A percentile compares a stretch with the other conserved stretches of the same genome.
These are phyloP conservation scores for Metacarcinus magister DNA, from an alignment of 2,888 invertebrate species.

Conservation along the genomic window DNA sequence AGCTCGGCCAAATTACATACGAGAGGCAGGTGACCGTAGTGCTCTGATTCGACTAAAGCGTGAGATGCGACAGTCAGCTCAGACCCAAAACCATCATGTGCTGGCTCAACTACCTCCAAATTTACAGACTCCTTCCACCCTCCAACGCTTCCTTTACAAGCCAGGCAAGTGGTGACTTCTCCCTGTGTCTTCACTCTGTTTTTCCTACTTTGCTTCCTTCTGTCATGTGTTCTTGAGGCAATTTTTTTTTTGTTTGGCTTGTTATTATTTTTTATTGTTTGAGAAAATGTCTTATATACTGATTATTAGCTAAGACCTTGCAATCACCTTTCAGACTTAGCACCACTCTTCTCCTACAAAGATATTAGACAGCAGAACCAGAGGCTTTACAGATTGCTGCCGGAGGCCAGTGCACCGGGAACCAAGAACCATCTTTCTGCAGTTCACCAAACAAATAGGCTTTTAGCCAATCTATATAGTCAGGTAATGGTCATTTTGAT, in stretches of 20 bases:
- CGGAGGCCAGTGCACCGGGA: constrained; percentile 58
- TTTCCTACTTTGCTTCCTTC: background rate
- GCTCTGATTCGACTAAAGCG: constrained; percentile 72
- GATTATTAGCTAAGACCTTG: background rate
- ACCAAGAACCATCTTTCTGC: constrained; percentile 42
- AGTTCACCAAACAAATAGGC: constrained; percentile 66
- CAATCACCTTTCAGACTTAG: constrained; percentile 57
- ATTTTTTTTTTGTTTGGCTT: background rate
- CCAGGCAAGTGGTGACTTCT: constrained; percentile 66
- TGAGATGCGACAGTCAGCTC: constrained; percentile 67
- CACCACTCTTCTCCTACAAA: constrained; percentile 70
- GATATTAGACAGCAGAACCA: constrained; percentile 73
- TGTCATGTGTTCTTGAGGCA: background rate
- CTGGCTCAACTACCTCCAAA: constrained; percentile 71
- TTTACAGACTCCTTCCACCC: constrained; percentile 75
- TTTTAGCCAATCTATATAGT: constrained; percentile 70
- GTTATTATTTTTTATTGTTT: background rate
- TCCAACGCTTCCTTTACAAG: constrained; percentile 75
- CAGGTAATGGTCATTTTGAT: constrained; percentile 49
- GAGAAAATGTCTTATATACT: background rate
- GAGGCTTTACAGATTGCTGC: constrained; percentile 67
- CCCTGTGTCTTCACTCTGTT: background rate
- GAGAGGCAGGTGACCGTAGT: constrained; percentile 71
- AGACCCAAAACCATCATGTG: constrained; percentile 70
- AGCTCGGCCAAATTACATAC: constrained; percentile 72